Evolutionary conservation across 2,113 vertebrate genomes (phyloP).

Genomic region (Pachyramphus minor): DNA sequence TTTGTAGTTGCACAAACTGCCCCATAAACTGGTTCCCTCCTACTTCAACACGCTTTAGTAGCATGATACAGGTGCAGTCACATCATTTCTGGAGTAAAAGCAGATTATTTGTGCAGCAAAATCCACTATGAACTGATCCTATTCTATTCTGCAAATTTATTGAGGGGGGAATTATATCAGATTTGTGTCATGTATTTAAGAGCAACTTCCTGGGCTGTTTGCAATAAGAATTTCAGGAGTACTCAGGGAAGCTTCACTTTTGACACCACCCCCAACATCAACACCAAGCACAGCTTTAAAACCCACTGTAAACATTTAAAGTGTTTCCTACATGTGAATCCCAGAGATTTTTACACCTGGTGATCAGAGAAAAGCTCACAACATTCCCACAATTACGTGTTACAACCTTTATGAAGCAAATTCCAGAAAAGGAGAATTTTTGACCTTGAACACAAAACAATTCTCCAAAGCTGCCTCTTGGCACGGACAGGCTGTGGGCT

Average conservation of each 20-base stretch:
- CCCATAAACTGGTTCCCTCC: neutral
- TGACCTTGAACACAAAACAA: neutral
- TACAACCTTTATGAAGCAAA: neutral
- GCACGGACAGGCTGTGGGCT: neutral
- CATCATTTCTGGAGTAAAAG: neutral
- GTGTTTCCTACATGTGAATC: neutral
- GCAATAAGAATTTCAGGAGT: neutral
- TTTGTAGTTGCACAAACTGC: neutral
- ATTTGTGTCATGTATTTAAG: neutral
- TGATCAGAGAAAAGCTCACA: neutral
- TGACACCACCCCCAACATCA: neutral
- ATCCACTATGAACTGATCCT: neutral
- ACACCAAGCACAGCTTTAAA: neutral
- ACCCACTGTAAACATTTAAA: neutral
- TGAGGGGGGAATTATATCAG: neutral
- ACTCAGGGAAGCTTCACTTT: neutral
- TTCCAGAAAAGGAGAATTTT: neutral
- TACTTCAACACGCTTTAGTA: neutral
- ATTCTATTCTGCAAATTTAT: neutral
- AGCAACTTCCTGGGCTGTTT: neutral
- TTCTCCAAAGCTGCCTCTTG: neutral
- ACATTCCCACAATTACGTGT: neutral
- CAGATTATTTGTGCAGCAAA: neutral
- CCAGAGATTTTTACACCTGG: neutral
- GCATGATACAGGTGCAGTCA: neutral